Evolutionary conservation across 2,888 invertebrate genomes (phyloP).

Genomic region (Lasioglossum zephyrum): DNA sequence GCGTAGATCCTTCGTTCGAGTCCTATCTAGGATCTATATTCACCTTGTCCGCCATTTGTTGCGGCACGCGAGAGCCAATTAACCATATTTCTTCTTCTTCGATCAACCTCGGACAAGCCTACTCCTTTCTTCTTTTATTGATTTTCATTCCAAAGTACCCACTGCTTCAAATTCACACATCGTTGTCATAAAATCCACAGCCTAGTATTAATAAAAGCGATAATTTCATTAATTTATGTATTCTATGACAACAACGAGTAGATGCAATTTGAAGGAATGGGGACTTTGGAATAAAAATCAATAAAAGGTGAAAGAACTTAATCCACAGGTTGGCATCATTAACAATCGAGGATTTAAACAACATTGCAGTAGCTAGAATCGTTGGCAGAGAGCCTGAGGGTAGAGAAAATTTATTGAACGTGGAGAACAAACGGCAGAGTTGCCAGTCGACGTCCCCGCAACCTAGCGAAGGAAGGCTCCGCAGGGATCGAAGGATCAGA

Average conservation of each 20-base stretch:
- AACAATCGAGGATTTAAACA: background rate
- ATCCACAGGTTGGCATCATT: background rate
- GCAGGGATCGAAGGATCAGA: slow-evolving; percentile 4
- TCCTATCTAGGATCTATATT: background rate
- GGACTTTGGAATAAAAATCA: no score
- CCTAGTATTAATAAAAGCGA: no score
- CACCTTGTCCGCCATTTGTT: background rate
- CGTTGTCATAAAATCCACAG: no score
- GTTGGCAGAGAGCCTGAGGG: background rate
- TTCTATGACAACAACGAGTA: no score
- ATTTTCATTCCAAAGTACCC: no score
- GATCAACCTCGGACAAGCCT: no score
- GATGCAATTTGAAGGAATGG: no score
- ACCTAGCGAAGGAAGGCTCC: background rate
- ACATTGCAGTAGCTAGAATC: background rate
- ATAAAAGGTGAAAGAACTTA: no score
- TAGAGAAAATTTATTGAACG: background rate
- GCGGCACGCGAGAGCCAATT: background rate
- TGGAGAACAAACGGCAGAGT: background rate
- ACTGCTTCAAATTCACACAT: no score
- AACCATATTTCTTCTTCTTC: background rate
- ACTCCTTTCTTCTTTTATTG: no score
- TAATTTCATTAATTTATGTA: no score
- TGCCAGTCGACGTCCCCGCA: background rate
- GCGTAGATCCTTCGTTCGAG: background rate